A percentile compares a stretch with the other conserved stretches of the same genome.
phyloP scores from a whole-genome alignment of 2,797 vertebrate genomes.

The Halcyon badia region DNA sequence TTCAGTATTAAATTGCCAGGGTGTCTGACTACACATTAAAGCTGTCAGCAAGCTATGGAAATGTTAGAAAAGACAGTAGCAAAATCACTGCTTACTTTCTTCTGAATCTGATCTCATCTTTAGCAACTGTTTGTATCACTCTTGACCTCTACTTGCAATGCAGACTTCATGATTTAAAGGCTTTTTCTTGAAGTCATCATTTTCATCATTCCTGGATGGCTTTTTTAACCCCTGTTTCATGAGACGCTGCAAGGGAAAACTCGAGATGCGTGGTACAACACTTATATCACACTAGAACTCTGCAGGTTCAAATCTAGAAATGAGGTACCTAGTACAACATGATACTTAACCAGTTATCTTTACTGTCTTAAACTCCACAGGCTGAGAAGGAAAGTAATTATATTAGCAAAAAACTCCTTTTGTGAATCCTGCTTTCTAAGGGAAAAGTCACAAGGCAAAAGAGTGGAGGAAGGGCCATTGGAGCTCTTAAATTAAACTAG shows the following conservation, averaged over 20 bases:
- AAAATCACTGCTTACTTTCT: neutral
- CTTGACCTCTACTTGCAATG: neutral
- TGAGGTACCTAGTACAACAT: neutral
- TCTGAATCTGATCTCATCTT: neutral
- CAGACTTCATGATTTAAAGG: neutral
- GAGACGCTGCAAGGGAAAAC: neutral
- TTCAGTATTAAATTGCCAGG: neutral
- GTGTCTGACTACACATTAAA: neutral
- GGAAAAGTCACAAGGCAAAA: neutral
- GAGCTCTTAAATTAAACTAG: neutral
- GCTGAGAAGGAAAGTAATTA: neutral
- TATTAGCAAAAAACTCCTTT: neutral
- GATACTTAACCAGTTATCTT: neutral
- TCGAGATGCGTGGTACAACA: neutral
- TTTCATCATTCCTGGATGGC: neutral
- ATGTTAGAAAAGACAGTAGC: neutral
- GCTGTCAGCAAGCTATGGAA: neutral
- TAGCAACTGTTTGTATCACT: neutral
- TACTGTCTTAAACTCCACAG: neutral
- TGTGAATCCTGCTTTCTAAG: neutral
- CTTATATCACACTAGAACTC: neutral
- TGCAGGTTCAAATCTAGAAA: neutral
- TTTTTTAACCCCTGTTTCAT: neutral
- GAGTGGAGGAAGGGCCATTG: neutral
- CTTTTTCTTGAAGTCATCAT: neutral